phyloP scores from a whole-genome alignment of 2,797 vertebrate species.

The Sardinella longiceps region DNA sequence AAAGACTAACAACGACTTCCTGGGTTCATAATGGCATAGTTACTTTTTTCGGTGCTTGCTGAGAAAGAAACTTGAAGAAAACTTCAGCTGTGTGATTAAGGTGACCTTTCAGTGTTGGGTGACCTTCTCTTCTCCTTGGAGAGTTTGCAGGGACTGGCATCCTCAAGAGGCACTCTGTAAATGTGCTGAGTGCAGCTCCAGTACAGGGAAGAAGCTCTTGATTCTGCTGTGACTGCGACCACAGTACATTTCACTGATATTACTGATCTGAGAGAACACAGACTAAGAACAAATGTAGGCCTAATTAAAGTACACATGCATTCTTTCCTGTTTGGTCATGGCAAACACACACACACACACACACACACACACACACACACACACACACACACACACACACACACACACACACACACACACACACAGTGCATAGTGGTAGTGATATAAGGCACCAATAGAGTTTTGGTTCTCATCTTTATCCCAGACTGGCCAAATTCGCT shows the following conservation, averaged over 20 bases:
- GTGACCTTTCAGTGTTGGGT: background rate
- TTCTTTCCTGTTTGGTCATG: no score
- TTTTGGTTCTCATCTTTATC: no score
- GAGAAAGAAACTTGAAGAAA: background rate
- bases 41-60: background rate
- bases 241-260: background rate
- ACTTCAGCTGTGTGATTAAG: background rate
- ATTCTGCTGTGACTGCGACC: background rate
- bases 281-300: no score
- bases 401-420: no score
- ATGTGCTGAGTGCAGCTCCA: constrained; percentile 1
- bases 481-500: no score
- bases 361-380: background rate
- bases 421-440: no score
- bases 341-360: background rate
- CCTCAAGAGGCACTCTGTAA: background rate
- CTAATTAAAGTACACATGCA: background rate
- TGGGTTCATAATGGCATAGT: background rate
- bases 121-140: background rate
- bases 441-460: no score
- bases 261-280: background rate
- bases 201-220: background rate
- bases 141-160: background rate
- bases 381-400: no score
- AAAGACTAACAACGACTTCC: constrained; percentile 1